Percentiles rank a stretch among this genome's conserved stretches.
These are phyloP conservation scores for Protodeltote pygarga DNA, from an alignment of 2,888 invertebrate species.

Conservation along the genomic window DNA sequence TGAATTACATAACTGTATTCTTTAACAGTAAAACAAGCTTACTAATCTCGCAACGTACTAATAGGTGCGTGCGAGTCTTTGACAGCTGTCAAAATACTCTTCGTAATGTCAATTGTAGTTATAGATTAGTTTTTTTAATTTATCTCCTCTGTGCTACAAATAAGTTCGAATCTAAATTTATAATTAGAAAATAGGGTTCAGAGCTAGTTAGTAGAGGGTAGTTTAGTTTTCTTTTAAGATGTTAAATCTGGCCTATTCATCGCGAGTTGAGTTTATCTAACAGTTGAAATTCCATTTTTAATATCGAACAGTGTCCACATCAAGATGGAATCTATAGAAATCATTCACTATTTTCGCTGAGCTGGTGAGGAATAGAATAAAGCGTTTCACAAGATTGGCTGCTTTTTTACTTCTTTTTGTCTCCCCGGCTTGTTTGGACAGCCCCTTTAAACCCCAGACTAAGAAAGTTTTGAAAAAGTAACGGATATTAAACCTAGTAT, in stretches of 20 bases:
- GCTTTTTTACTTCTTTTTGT: conserved; percentile 9
- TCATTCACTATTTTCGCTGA: conserved; percentile 20
- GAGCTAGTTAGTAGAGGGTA: too few species aligned
- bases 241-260: too few species aligned
- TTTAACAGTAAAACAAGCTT: conserved; percentile 6
- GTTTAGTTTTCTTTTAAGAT: too few species aligned
- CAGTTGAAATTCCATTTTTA: conserved; percentile 27
- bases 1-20: conserved; percentile 6
- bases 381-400: conserved; percentile 17
- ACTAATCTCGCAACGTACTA: background rate
- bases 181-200: too few species aligned
- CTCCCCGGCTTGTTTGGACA: conserved; percentile 35
- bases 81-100: too few species aligned
- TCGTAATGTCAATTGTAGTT: too few species aligned
- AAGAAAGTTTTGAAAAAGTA: conserved; percentile 33
- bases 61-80: too few species aligned
- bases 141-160: too few species aligned
- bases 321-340: conserved; percentile 22
- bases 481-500: conserved; percentile 32
- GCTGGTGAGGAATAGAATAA: conserved; percentile 19
- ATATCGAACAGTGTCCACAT: conserved; percentile 18
- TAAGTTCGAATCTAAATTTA: too few species aligned
- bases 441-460: conserved; percentile 18
- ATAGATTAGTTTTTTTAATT: too few species aligned
- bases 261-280: background rate